Percentiles rank a stretch among this genome's conserved stretches.
These are phyloP conservation scores for Mus spretus DNA, from an alignment of 2,797 vertebrate species.

Conservation along the genomic window DNA sequence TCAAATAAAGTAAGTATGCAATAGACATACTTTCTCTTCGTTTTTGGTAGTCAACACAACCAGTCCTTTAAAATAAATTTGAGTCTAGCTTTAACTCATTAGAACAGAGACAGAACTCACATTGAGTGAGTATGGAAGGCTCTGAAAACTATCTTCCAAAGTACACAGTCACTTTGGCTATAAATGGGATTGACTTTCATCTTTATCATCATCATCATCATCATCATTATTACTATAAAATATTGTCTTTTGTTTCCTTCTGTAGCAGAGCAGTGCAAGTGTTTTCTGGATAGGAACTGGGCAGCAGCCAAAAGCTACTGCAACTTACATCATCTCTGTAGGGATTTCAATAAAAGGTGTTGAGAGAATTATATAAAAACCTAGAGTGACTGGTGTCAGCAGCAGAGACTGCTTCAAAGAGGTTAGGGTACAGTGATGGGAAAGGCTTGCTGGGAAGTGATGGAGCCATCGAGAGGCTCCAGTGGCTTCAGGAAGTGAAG, in stretches of 20 bases:
- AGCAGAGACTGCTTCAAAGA: conserved; percentile 45
- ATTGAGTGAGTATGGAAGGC: neutral
- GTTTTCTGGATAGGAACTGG: conserved; percentile 71
- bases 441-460: conserved; percentile 43
- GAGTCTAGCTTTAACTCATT: conserved; percentile 22
- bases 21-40: neutral
- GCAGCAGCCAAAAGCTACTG: conserved; percentile 59
- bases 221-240: conserved; percentile 6
- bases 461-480: neutral
- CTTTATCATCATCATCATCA: neutral
- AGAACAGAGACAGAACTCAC: neutral
- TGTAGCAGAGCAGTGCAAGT: conserved; percentile 21
- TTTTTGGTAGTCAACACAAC: neutral
- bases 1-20: neutral
- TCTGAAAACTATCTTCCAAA: conserved; percentile 13
- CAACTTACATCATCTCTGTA: conserved; percentile 50
- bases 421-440: neutral
- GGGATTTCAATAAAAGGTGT: conserved; percentile 76
- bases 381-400: conserved; percentile 29
- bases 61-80: conserved; percentile 29
- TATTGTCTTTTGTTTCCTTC: conserved; percentile 38
- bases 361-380: conserved; percentile 74
- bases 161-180: neutral
- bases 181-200: conserved; percentile 23
- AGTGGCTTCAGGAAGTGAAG: neutral